Base-by-base conservation (phyloP, 2,113 vertebrate genomes). In the Bujurquina vittata region DNA sequence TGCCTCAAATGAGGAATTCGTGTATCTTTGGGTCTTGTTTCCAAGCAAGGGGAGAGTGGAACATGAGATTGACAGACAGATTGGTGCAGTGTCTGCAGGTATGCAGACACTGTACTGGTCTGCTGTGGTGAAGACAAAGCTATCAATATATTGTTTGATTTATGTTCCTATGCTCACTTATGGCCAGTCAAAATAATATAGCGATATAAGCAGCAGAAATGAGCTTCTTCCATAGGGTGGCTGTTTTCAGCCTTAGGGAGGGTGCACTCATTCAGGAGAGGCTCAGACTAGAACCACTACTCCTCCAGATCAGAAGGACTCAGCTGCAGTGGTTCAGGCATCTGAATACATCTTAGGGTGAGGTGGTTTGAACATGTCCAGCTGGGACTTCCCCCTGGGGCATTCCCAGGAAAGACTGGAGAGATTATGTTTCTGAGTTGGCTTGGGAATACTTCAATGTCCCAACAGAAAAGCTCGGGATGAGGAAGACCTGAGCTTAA, bases 221-320 rank as follows among this genome's bases (percentile, higher is more conserved):
- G n/a, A 56, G 54, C 54, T 22, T 56, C 4, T 20, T 55, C 20
- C 3, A 4, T 54, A 55, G 8, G 37, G 37, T 46, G n/a, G n/a
- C 37, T 46, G 37, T 0, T 0, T 14, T 65, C 62, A 46, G 22
- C 40, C 12, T 43, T 14, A 43, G 40, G 46, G 3, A 46, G 7
- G 49, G 17, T 52, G 49, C 46, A 1, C 63, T 46, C 63, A 37
- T 10, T 37, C 8, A 10, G 35, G 35, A 37, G 35, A 37, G 35
- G 35, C 35, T 35, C 40, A 43, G 40, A 43, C 40, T 43, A 18
- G 63, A 67, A 22, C 40, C 26, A 40, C 0, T 65, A 65, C 62
- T 43, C 37, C 62, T 23, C 4, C 37, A 26, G 23, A 65, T 65
- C n/a, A 65, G 37, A 65, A 43, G n/a, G 37, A 65, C 37, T 37